Conservation (phyloP, 2,888 invertebrate genomes). For the Diarsia dahlii region DNA sequence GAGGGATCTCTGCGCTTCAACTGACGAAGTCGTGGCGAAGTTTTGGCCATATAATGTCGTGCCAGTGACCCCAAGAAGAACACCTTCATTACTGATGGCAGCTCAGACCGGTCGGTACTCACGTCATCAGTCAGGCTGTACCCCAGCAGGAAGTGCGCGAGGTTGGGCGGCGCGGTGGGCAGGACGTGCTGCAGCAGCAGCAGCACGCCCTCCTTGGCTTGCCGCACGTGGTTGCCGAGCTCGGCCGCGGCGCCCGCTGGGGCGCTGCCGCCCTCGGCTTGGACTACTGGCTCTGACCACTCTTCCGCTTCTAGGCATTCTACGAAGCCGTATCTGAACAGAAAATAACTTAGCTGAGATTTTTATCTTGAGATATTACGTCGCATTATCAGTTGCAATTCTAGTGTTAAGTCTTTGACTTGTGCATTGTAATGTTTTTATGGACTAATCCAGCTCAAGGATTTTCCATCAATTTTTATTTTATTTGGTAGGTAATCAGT, state of each 20-base stretch:
- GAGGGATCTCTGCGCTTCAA: neutral
- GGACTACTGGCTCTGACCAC: slow-evolving; percentile 85
- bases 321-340: slow-evolving; percentile 93
- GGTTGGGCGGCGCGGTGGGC: slow-evolving; percentile 94
- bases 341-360: neutral
- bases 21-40: neutral
- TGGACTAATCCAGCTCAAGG: neutral
- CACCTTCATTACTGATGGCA: neutral
- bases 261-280: slow-evolving; percentile 75
- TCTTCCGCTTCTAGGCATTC: slow-evolving; percentile 95
- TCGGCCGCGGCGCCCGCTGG: slow-evolving; percentile 84
- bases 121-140: slow-evolving; percentile 95
- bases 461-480: neutral
- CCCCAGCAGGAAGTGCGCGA: slow-evolving; percentile 97
- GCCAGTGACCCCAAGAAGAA: neutral
- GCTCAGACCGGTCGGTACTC: slow-evolving; percentile 69
- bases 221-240: slow-evolving; percentile 81
- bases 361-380: neutral
- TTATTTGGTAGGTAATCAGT: neutral
- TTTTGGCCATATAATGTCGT: neutral
- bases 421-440: neutral
- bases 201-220: slow-evolving; percentile 93
- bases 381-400: neutral
- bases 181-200: slow-evolving; percentile 94
- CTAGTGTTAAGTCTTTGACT: neutral